A percentile compares a stretch with the other conserved stretches of the same genome.
Conservation (phyloP, 2,888 invertebrate genomes). For the Doris montereyensis region DNA sequence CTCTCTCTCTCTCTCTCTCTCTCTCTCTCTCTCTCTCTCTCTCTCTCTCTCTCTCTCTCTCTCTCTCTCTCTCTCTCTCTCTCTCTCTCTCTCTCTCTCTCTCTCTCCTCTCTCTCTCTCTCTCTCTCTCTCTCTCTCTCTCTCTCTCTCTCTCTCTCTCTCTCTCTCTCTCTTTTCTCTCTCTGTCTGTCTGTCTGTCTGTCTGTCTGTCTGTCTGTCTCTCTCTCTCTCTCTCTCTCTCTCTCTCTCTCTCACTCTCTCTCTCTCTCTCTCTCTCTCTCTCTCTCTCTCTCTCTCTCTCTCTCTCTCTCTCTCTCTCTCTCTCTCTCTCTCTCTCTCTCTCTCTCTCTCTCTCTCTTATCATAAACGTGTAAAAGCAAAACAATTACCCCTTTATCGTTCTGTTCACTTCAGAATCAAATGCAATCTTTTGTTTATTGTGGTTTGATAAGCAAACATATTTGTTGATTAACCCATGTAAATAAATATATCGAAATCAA, state of each 20-base stretch:
- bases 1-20: neutral
- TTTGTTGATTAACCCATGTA: too few species aligned
- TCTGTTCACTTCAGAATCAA: too few species aligned
- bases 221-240: neutral
- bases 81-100: neutral
- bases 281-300: neutral
- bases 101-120: neutral
- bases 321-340: neutral
- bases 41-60: neutral
- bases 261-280: neutral
- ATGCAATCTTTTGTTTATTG: too few species aligned
- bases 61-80: neutral
- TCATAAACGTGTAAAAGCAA: too few species aligned
- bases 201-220: neutral
- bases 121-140: neutral
- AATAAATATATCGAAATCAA: too few species aligned
- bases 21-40: neutral
- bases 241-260: neutral
- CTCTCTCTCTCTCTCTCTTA: neutral
- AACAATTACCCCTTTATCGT: too few species aligned
- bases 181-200: neutral
- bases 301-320: neutral
- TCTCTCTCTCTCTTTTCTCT: neutral
- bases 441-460: too few species aligned
- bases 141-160: neutral